Evolutionary conservation across 2,888 invertebrate genomes (phyloP), one percentile per base, ranked within the genome.

Genomic region (Empis livida): DNA sequence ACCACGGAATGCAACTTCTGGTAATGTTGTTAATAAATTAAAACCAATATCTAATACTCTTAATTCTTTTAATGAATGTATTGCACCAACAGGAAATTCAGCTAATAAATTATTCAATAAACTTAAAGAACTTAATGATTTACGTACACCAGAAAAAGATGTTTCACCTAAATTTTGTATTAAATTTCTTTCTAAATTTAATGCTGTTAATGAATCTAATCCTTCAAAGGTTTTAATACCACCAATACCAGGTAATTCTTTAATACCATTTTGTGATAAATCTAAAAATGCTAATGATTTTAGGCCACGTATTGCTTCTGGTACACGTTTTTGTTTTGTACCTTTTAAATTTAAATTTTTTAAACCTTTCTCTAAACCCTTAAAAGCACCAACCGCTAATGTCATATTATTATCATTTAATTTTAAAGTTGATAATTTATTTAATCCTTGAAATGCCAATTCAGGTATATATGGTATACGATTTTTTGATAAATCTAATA

Each of bases 291-390:
- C 91, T 53, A 93, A 70, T 43, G 82, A 83, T 50, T 75, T 79
- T 31, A 93, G 72, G 8, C 85, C 86, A 52, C 79, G 73, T 16
- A 92, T 79, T 42, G 88, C 82, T 55, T 81, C 80, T 1, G 93
- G 92, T 11, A 93, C 79, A 44, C 73, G 72, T 57, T 83, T 84
- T 64, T 89, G 88, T 46, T 80, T 75, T 0, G 90, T 89, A 30
- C 89, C 90, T 72, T 92, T 92, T 32, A 93, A 71, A 64, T 93
- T 92, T 43, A 93, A 72, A 68, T 93, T 93, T 69, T 91, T 91
- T 40, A 93, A 71, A 11, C 82, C 82, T 48, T 72, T 77, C 60
- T 91, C 90, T 49, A 93, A 71, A 2, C 91, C 91, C n/a, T 73
- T 71, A 47, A 93, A 79, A 5, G 89, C 81, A 43, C 75, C 77